Evolutionary conservation across 2,888 invertebrate genomes (phyloP).

Genomic region (Synergus gifuensis): DNA sequence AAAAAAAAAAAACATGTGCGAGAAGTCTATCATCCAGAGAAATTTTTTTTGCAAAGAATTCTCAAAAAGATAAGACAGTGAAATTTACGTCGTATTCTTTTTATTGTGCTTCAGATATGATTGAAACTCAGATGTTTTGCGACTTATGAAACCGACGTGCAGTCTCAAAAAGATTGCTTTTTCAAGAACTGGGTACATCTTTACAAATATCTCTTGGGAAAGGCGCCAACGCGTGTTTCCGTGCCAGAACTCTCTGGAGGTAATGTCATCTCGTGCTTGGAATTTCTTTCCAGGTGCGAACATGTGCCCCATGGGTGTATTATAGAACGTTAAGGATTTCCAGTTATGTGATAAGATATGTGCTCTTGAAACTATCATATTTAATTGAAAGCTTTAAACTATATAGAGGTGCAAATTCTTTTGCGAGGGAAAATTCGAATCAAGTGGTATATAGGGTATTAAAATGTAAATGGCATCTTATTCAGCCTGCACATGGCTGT

Average conservation of each 20-base stretch:
- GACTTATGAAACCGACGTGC: slow-evolving; percentile 5
- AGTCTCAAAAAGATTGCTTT: slow-evolving; percentile 34
- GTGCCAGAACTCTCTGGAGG: slow-evolving; percentile 29
- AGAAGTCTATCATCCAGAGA: background rate
- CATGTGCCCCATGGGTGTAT: slow-evolving; percentile 31
- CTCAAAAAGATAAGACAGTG: background rate
- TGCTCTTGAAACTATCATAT: background rate
- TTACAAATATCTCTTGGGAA: slow-evolving; percentile 27
- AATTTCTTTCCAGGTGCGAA: slow-evolving; percentile 38
- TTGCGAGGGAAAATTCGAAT: background rate
- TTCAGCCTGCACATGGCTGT: slow-evolving; percentile 23
- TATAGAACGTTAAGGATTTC: slow-evolving; percentile 34
- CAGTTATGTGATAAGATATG: slow-evolving; percentile 23
- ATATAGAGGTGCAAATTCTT: too few relatives aligned
- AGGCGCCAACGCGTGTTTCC: slow-evolving; percentile 40
- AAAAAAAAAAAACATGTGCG: background rate
- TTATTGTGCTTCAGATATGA: background rate
- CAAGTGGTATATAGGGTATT: background rate
- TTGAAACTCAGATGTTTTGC: background rate
- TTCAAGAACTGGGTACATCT: slow-evolving; percentile 38
- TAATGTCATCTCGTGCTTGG: slow-evolving; percentile 37
- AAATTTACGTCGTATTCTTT: background rate
- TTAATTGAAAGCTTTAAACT: slow-evolving; percentile 19
- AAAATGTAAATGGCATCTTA: slow-evolving; percentile 29
- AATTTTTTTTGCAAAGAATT: background rate